These are phyloP conservation scores for Hemiprocne comata DNA, from an alignment of 2,113 vertebrate genomes.

Conservation along the genomic window DNA sequence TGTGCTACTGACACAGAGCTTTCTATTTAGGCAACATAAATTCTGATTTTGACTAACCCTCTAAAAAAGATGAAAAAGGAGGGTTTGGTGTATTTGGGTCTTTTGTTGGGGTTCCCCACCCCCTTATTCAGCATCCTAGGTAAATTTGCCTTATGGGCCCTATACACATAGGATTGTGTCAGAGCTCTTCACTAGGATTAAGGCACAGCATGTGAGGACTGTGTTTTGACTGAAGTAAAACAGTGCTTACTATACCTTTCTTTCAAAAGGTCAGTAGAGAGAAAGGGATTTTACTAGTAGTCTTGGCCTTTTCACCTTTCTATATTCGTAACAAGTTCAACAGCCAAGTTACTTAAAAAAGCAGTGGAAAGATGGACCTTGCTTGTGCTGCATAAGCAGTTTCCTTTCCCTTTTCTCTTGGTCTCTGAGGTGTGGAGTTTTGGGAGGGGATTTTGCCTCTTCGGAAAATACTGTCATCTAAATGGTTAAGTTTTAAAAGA, in stretches of 20 bases:
- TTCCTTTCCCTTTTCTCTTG: not conserved
- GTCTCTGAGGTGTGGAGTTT: not conserved
- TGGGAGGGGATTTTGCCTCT: not conserved
- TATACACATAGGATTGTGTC: not conserved
- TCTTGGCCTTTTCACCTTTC: slow-evolving; percentile 1
- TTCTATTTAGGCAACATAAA: not conserved
- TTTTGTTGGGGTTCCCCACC: not conserved
- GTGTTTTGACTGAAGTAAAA: not conserved
- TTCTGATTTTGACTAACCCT: not conserved
- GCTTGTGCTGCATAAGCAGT: not conserved
- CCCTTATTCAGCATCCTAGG: not conserved
- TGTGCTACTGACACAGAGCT: not conserved
- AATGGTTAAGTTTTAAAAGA: not conserved
- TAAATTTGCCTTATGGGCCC: not conserved
- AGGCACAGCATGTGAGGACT: not conserved
- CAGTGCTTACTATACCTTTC: not conserved
- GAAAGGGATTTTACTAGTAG: not conserved
- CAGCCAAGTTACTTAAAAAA: not conserved
- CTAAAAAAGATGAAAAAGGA: not conserved
- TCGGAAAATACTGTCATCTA: not conserved
- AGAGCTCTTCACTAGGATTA: not conserved
- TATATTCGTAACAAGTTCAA: not conserved
- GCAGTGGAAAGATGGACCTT: not conserved
- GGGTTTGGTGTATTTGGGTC: not conserved
- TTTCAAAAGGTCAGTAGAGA: not conserved